Evolutionary conservation across 2,113 vertebrate species (phyloP), one percentile per base, ranked within the genome.

Genomic region (Felis chaus): DNA sequence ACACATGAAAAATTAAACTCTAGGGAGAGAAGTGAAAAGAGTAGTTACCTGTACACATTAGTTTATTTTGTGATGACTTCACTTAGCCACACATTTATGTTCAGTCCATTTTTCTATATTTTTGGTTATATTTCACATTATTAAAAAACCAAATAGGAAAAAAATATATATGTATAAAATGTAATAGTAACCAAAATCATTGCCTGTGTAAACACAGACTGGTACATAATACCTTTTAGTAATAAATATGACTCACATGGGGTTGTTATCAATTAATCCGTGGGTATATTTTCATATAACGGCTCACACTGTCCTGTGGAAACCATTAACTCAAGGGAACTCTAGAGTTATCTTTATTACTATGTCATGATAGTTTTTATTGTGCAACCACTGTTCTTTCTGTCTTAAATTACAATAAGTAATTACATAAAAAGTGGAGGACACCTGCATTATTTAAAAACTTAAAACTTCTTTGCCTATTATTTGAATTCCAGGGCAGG

Each of bases 121-220:
- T 71, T 94, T 97, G 41, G 7, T 73, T 91, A 29, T 55, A 95
- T n/a, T 94, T 79, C 36, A 90, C 25, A 53, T 31, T n/a, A 68
- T 57, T 33, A 94, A 93, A 33, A 95, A 94, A 48, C 0, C 16
- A 84, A 55, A 50, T 6, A 50, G n/a, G 33, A 86, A 7, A 63
- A 63, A 41, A 80, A 55, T 57, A 21, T 57, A 57, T 57, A 57
- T 61, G 21, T 23, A 23, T 18, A 82, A 92, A 92, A 88, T 33
- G 13, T 1, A 84, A 57, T 12, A 80, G 18, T 25, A 90, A 41
- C 16, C 55, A 33, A 89, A 81, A 84, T 39, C 12, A 76, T 53
- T 76, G 25, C 36, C 23, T 63, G 9, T 55, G 18, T 73, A 71
- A 41, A 69, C 4, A 50, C 3, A 25, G 57, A 39, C 3, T 57